phyloP scores from a whole-genome alignment of 2,888 invertebrate species.

The Diaperis boleti region DNA sequence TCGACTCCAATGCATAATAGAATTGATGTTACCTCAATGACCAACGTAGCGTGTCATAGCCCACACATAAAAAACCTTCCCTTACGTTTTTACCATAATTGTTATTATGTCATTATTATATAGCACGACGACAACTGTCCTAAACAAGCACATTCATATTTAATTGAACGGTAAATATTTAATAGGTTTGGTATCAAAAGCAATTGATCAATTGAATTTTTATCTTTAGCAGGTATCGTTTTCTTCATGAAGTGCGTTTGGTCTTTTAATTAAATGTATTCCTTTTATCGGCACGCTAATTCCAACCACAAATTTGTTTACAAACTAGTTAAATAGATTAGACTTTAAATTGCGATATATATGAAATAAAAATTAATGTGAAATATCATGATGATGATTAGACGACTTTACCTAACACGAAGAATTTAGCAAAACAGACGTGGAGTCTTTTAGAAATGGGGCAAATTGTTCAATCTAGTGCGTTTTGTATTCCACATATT shows the following conservation, averaged over 20 bases:
- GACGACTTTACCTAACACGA: too few relatives aligned
- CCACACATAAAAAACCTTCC: constrained; percentile 34
- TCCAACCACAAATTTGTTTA: too few relatives aligned
- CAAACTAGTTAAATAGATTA: too few relatives aligned
- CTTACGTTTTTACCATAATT: constrained; percentile 37
- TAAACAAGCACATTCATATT: constrained; percentile 44
- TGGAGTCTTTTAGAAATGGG: too few relatives aligned
- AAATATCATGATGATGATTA: too few relatives aligned
- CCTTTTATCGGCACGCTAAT: too few relatives aligned
- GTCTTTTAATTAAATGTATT: too few relatives aligned
- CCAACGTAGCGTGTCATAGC: constrained; percentile 40
- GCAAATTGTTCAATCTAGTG: too few relatives aligned
- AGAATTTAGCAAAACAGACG: too few relatives aligned
- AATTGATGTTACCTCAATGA: constrained; percentile 39
- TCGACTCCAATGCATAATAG: constrained; percentile 28
- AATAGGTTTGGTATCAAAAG: constrained; percentile 41
- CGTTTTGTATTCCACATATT: too few relatives aligned
- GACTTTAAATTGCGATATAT: too few relatives aligned
- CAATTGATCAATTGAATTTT: constrained; percentile 46
- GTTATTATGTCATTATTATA: constrained; percentile 47
- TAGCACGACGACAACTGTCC: constrained; percentile 43
- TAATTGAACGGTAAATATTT: constrained; percentile 45
- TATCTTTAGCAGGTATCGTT: constrained; percentile 15
- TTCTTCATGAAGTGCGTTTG: neutral
- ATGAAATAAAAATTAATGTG: too few relatives aligned